phyloP scores from a whole-genome alignment of 30 jellyfish, hydroid and myxozoan genomes.

The Aurelia coerulea region DNA sequence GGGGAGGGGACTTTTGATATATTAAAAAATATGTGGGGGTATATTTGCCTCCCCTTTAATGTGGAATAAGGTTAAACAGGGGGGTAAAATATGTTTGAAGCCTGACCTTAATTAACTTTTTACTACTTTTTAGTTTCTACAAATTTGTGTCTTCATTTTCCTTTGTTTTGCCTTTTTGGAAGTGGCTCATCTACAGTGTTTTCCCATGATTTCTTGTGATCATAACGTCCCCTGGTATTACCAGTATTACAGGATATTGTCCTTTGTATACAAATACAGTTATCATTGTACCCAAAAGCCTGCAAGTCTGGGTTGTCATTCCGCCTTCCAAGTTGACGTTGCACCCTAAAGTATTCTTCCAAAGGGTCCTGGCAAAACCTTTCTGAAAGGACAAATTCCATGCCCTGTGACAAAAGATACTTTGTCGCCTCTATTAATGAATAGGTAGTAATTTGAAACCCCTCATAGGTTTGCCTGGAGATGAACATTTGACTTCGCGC shows the following conservation, averaged over 20 bases:
- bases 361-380: constrained; percentile 50
- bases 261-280: constrained; percentile 34
- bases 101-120: too few species aligned
- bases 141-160: neutral
- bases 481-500: constrained; percentile 13
- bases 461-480: constrained; percentile 30
- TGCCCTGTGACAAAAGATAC: constrained; percentile 20
- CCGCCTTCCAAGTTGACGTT: constrained; percentile 43
- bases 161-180: constrained; percentile 2
- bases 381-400: constrained; percentile 27
- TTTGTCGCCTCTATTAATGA: constrained; percentile 26
- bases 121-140: too few species aligned
- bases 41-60: neutral
- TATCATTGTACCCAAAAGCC: constrained; percentile 36
- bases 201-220: neutral
- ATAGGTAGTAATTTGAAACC: constrained; percentile 14
- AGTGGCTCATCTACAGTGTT: neutral
- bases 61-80: neutral
- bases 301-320: constrained; percentile 38
- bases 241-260: constrained; percentile 4
- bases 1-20: too few species aligned
- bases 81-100: too few species aligned
- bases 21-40: neutral
- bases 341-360: constrained; percentile 49
- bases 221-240: constrained; percentile 35